phyloP scores from a whole-genome alignment of 2,797 vertebrate species.

The Pipistrellus pipistrellus region DNA sequence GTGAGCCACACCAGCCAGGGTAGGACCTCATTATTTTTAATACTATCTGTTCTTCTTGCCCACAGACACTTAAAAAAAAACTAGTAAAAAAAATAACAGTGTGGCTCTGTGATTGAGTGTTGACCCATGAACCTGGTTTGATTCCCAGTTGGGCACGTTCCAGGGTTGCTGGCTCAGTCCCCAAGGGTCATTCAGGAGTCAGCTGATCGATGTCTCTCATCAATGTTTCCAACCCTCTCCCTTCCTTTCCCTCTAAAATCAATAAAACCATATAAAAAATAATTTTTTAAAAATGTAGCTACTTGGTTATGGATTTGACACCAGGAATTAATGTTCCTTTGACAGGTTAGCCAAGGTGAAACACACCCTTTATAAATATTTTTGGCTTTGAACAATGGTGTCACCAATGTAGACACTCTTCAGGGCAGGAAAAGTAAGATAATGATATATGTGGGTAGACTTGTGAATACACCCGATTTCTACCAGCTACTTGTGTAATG shows the following conservation, averaged over 20 bases:
- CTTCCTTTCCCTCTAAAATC: too few relatives aligned
- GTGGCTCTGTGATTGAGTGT: too few relatives aligned
- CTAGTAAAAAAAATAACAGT: not conserved
- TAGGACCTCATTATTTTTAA: not conserved
- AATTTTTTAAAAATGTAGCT: not conserved
- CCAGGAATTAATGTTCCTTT: not conserved
- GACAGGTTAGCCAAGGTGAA: conserved; percentile 65
- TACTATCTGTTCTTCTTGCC: not conserved
- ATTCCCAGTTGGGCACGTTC: too few relatives aligned
- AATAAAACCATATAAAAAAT: too few relatives aligned
- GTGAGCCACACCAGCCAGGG: not conserved
- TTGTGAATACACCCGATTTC: conserved; percentile 82
- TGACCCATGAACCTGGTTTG: too few relatives aligned
- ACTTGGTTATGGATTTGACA: conserved; percentile 41
- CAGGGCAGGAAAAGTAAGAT: conserved; percentile 75
- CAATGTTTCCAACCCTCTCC: too few relatives aligned
- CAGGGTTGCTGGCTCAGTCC: too few relatives aligned
- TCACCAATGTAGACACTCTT: not conserved
- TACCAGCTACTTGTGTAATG: conserved; percentile 81
- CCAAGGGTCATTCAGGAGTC: too few relatives aligned
- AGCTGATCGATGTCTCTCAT: too few relatives aligned
- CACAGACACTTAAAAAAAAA: conserved; percentile 36
- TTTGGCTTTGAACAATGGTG: conserved; percentile 75
- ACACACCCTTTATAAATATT: conserved; percentile 51
- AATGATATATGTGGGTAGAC: conserved; percentile 65